Evolutionary conservation across 92 coral and sea anemone species (phyloP), one percentile per base, ranked within the genome.

Genomic region (Umimayanthus chanpuru): DNA sequence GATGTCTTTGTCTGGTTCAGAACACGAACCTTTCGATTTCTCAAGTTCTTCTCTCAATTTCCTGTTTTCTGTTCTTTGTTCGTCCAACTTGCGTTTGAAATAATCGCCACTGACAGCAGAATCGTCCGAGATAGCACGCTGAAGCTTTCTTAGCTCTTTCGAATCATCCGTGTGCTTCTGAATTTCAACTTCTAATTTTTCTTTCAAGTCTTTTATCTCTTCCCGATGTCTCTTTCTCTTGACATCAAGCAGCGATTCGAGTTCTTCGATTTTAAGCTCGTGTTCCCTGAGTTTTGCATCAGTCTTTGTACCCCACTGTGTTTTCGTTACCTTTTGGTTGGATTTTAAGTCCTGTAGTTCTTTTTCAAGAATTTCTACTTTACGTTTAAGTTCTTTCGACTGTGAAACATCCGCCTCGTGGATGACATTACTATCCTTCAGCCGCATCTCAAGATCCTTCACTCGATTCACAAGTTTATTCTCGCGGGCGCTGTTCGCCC

Each of bases 211-310:
- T 55, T 91, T 94, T 23, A 95, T 92, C 88, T 97, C 99, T 70
- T 94, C 99, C 64, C 92, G 94, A 76, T 97, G 99, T 70, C 96
- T 91, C 47, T 97, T 93, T 71, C 94, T 92, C 89, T 94, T 97
- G 15, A 97, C 96, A 36, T 94, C 96, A 56, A 97, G 93, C 66
- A 91, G 89, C 28, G 99, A 95, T 78, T 97, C 99, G n/a, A 94
- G 93, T 84, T 97, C 99, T 67, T 95, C 99, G 50, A 97, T 92
- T 79, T 94, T 97, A 9, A 92, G 79, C 77, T 97, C 99, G 26
- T 91, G 77, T 70, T 93, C 96, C 85, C 94, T 91, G 56, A 94
- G 90, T 61, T 89, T 95, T 23, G 87, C 53, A 43, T 83, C 77
- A 83, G 77, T 47, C 78, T 25, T 68, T 41, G 87, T 16, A 20